Percentiles rank a stretch among this genome's conserved stretches.
These are phyloP conservation scores for Prenolepis imparis DNA, from an alignment of 2,888 invertebrate species.

Conservation along the genomic window DNA sequence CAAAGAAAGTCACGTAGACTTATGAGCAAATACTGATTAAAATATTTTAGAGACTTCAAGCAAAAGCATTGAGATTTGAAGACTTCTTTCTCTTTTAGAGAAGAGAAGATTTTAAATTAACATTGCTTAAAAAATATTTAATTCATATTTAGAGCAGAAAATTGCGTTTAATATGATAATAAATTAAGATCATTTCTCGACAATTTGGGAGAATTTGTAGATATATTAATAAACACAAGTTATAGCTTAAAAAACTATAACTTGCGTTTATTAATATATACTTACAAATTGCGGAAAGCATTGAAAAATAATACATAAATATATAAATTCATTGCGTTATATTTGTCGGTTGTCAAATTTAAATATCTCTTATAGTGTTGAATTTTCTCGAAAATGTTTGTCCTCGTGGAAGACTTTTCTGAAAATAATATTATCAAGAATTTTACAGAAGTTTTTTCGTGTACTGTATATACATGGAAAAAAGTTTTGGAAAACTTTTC, in stretches of 20 bases:
- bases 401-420: background rate
- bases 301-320: background rate
- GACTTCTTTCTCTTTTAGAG: background rate
- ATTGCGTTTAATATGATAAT: no score
- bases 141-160: background rate
- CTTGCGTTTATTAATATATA: no score
- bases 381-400: background rate
- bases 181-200: no score
- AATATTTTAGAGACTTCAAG: background rate
- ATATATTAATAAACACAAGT: no score
- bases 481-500: background rate
- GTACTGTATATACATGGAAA: background rate
- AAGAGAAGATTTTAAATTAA: background rate
- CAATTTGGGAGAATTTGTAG: no score
- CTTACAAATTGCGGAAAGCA: no score
- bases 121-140: background rate
- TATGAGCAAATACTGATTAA: background rate
- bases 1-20: background rate
- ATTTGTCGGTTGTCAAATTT: background rate
- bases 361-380: background rate
- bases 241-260: no score
- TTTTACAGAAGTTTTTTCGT: background rate
- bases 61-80: no score
- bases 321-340: background rate
- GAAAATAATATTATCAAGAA: background rate